Evolutionary conservation across 35 echinoderm and acorn worm genomes (phyloP).

Genomic region (Hemicentrotus pulcherrimus): DNA sequence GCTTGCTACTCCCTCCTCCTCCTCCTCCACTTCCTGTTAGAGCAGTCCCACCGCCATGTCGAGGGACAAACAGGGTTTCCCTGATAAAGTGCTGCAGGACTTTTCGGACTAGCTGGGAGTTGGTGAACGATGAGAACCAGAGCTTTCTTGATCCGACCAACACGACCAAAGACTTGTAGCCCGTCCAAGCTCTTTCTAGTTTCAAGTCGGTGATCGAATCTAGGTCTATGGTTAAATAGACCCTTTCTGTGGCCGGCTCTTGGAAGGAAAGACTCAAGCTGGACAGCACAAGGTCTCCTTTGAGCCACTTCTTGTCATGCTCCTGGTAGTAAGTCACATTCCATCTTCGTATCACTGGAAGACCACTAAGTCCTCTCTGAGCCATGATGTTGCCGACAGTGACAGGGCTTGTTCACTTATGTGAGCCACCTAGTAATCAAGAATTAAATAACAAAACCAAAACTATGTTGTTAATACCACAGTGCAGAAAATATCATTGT

Average conservation of each 20-base stretch:
- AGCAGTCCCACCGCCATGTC: background rate
- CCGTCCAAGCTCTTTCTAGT: slow-evolving; percentile 24
- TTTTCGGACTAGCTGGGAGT: slow-evolving; percentile 1
- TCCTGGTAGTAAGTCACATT: background rate
- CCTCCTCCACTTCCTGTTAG: background rate
- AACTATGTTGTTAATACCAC: too few species aligned
- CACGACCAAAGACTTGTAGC: slow-evolving; percentile 33
- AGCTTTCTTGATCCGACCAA: background rate
- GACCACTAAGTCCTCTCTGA: background rate
- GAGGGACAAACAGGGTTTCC: background rate
- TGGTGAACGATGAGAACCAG: slow-evolving; percentile 38
- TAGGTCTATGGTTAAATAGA: background rate
- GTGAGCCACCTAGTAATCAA: background rate
- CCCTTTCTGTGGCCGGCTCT: background rate
- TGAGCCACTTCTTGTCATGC: slow-evolving; percentile 34
- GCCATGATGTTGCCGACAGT: background rate
- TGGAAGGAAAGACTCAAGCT: background rate
- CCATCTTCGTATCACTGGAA: slow-evolving; percentile 7
- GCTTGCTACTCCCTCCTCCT: background rate
- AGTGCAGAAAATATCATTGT: too few species aligned
- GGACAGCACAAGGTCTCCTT: background rate
- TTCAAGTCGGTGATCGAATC: slow-evolving; percentile 6
- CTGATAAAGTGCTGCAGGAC: slow-evolving; percentile 20
- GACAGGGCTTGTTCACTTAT: background rate
- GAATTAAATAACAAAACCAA: too few species aligned